A percentile compares a stretch with the other conserved stretches of the same genome.
phyloP scores from a whole-genome alignment of 1,140 invertebrate species.

The Panagrolaimus sp. region DNA sequence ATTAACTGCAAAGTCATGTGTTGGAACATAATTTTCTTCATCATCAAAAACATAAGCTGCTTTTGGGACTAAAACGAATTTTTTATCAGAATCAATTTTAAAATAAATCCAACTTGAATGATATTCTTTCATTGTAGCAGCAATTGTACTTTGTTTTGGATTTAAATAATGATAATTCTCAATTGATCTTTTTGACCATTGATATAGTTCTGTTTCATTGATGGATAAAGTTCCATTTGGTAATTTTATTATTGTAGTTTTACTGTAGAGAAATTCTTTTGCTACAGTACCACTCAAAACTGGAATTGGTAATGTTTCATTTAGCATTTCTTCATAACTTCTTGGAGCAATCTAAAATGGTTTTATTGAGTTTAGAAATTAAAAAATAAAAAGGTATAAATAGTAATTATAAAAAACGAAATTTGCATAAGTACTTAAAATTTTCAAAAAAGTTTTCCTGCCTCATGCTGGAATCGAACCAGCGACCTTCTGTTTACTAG shows the following conservation, averaged over 20 bases:
- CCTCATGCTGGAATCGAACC: slow-evolving; percentile 52
- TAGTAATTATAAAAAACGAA: too few relatives aligned
- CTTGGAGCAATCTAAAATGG: too few relatives aligned
- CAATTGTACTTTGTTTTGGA: neutral
- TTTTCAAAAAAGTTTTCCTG: slow-evolving; percentile 17
- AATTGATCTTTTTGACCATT: neutral
- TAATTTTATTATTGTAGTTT: neutral
- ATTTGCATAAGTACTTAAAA: too few relatives aligned
- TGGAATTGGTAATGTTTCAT: slow-evolving; percentile 4
- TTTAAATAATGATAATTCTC: neutral
- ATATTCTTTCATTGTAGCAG: neutral
- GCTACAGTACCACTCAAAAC: neutral
- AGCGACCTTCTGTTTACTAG: slow-evolving; percentile 52
- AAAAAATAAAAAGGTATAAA: too few relatives aligned
- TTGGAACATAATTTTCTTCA: slow-evolving; percentile 4
- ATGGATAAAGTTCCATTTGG: neutral
- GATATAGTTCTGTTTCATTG: neutral
- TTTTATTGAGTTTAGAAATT: too few relatives aligned
- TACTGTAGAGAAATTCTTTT: neutral
- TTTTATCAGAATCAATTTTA: neutral
- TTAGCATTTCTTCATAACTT: neutral
- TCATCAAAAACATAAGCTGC: slow-evolving; percentile 1
- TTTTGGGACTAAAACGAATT: neutral
- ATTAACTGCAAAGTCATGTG: neutral
- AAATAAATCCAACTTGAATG: neutral